phyloP scores from a whole-genome alignment of 2,113 vertebrate genomes.

The Ptilonorhynchus violaceus region DNA sequence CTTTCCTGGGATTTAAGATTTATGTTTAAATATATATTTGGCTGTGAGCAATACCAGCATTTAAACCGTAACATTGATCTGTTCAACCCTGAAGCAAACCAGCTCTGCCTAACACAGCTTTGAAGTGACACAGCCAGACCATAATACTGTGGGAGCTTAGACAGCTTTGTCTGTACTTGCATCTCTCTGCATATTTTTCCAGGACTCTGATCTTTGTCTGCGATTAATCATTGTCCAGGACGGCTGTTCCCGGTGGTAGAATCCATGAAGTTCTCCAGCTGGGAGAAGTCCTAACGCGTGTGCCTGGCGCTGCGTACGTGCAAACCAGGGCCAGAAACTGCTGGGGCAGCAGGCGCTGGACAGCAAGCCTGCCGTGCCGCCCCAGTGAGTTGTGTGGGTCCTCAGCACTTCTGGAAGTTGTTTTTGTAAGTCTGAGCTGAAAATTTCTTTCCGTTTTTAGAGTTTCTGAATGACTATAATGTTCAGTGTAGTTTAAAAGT shows the following conservation, averaged over 20 bases:
- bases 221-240: conserved; percentile 43
- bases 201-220: conserved; percentile 35
- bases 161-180: conserved; percentile 46
- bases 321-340: conserved; percentile 26
- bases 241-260: conserved; percentile 8
- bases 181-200: conserved; percentile 34
- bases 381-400: conserved; percentile 26
- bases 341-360: conserved; percentile 28
- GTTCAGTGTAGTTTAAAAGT: conserved; percentile 18
- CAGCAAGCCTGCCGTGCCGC: background rate
- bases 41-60: background rate
- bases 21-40: background rate
- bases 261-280: conserved; percentile 21
- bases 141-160: conserved; percentile 53
- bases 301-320: background rate
- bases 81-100: conserved; percentile 25
- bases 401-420: conserved; percentile 32
- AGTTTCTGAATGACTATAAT: conserved; percentile 42
- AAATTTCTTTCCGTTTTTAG: background rate
- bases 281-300: conserved; percentile 16
- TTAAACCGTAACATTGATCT: background rate
- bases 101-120: background rate
- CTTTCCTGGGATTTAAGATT: background rate
- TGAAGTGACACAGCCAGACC: conserved; percentile 27
- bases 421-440: conserved; percentile 44